phyloP scores from a whole-genome alignment of 2,797 vertebrate genomes.

The Molossus alvarezi region DNA sequence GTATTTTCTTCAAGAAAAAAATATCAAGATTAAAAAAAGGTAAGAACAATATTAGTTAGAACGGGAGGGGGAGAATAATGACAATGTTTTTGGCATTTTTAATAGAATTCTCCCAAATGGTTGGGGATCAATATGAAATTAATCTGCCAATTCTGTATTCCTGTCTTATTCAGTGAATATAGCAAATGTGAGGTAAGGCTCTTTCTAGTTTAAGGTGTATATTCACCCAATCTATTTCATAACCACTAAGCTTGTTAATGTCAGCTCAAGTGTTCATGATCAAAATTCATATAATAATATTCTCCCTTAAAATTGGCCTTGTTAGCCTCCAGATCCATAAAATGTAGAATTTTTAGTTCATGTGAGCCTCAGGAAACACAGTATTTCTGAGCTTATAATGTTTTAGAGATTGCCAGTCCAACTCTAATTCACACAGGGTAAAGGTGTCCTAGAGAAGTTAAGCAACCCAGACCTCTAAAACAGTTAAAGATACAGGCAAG shows the following conservation, averaged over 20 bases:
- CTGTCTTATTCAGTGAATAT: background rate
- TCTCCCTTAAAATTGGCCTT: background rate
- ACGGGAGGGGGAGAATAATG: background rate
- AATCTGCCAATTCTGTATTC: background rate
- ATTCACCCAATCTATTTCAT: background rate
- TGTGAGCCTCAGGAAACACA: background rate
- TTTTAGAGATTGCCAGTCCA: background rate
- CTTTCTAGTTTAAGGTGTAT: background rate
- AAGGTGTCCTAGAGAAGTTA: background rate
- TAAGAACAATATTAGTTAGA: background rate
- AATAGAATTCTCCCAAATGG: background rate
- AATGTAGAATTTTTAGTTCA: background rate
- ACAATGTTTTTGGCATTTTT: background rate
- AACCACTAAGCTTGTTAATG: slow-evolving; percentile 18
- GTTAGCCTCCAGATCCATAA: background rate
- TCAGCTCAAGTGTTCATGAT: slow-evolving; percentile 18
- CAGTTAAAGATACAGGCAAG: background rate
- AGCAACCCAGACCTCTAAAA: background rate
- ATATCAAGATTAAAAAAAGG: background rate
- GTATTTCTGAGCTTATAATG: slow-evolving; percentile 1
- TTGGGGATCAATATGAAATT: background rate
- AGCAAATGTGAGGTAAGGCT: background rate
- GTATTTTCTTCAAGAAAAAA: slow-evolving; percentile 47
- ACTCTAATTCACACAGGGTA: background rate
- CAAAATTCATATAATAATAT: slow-evolving; percentile 42